A percentile compares a stretch with the other conserved stretches of the same genome.
Evolutionary conservation across 2,888 invertebrate genomes (phyloP).

Genomic region (Cosmia pyralina): DNA sequence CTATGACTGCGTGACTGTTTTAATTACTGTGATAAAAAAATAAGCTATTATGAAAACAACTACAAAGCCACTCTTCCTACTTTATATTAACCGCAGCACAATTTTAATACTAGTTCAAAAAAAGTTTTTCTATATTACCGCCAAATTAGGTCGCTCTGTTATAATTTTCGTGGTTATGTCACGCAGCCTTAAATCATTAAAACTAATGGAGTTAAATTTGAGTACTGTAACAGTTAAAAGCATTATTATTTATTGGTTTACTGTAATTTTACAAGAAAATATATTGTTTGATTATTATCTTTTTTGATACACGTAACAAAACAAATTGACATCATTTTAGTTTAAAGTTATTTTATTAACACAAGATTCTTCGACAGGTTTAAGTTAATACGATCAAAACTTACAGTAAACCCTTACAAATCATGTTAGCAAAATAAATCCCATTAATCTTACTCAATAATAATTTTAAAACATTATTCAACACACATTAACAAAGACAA

Average conservation of each 20-base stretch:
- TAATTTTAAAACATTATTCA: slow-evolving; percentile 1
- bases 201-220: slow-evolving; percentile 5
- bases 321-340: not conserved
- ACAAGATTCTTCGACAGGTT: not conserved
- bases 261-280: slow-evolving; percentile 15
- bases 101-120: not conserved
- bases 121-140: not conserved
- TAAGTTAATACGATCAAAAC: too few relatives aligned
- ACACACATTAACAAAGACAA: not conserved
- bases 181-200: slow-evolving; percentile 26
- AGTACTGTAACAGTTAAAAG: not conserved
- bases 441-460: not conserved
- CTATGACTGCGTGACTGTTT: slow-evolving; percentile 28
- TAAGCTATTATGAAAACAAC: not conserved
- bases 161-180: not conserved
- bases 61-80: not conserved
- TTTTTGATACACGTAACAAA: not conserved
- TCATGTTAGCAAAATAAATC: slow-evolving; percentile 3
- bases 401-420: slow-evolving; percentile 11
- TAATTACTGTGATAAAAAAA: not conserved
- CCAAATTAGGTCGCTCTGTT: not conserved
- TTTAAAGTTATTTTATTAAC: not conserved
- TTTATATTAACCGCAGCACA: slow-evolving; percentile 3
- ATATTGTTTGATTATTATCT: not conserved
- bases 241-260: slow-evolving; percentile 3